These are phyloP conservation scores for Chromobotia macracanthus DNA, from an alignment of 2,797 vertebrate species.

Conservation along the genomic window DNA sequence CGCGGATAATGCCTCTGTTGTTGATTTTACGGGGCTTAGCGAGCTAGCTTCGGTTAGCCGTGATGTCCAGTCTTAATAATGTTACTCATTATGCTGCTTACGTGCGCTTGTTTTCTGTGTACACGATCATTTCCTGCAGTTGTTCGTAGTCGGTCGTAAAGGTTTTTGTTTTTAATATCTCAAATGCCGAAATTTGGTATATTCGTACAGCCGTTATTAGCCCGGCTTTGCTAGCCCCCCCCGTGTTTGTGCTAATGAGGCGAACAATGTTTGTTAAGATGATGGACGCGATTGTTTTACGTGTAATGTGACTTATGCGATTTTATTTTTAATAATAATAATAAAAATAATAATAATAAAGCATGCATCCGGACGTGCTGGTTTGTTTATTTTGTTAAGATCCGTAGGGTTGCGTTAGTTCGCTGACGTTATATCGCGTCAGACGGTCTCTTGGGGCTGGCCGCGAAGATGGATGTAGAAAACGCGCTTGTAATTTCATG, in stretches of 20 bases:
- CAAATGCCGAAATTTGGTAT: slow-evolving; percentile 20
- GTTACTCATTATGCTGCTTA: neutral
- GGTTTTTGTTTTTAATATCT: neutral
- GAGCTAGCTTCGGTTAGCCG: slow-evolving; percentile 36
- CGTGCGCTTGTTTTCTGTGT: neutral
- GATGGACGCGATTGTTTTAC: too few relatives aligned
- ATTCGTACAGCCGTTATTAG: slow-evolving; percentile 12
- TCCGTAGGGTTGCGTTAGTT: neutral
- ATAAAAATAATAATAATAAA: neutral
- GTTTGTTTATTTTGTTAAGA: neutral
- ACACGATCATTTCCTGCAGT: neutral
- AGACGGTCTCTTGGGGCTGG: neutral
- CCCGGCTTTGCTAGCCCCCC: slow-evolving; percentile 25
- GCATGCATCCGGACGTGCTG: neutral
- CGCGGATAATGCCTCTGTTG: slow-evolving; percentile 18
- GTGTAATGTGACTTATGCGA: neutral
- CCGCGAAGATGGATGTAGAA: neutral
- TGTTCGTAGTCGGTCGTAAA: neutral
- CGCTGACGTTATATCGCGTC: neutral
- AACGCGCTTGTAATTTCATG: neutral
- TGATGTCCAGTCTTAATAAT: neutral
- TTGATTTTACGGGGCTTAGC: slow-evolving; percentile 38
- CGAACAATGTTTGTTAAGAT: too few relatives aligned
- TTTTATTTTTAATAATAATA: neutral
- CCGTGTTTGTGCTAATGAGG: slow-evolving; percentile 21